Percentiles rank a stretch among this genome's conserved stretches.
Conservation (phyloP, 2,113 vertebrate genomes). For the Nesogale talazaci region DNA sequence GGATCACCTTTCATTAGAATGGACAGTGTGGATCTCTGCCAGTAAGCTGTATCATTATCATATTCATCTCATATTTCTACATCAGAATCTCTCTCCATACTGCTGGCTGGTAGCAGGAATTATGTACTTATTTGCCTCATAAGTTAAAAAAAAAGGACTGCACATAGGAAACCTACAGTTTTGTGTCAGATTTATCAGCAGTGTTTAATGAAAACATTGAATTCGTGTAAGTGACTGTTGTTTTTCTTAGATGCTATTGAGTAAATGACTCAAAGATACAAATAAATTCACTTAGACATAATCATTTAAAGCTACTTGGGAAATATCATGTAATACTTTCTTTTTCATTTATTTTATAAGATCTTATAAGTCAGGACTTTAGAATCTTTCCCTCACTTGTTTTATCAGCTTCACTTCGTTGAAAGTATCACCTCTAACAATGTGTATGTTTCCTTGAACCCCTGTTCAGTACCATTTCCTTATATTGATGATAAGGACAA, state of each 20-base stretch:
- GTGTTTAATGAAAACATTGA: not conserved
- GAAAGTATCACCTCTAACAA: not conserved
- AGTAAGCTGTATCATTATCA: too few relatives aligned
- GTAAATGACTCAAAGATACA: not conserved
- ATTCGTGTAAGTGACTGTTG: not conserved
- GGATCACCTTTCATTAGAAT: too few relatives aligned
- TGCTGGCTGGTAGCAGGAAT: not conserved
- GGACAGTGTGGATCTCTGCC: too few relatives aligned
- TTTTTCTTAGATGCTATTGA: too few relatives aligned
- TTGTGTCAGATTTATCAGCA: not conserved
- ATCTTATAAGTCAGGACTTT: not conserved
- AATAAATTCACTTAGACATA: not conserved
- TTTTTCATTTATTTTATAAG: not conserved
- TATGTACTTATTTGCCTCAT: not conserved
- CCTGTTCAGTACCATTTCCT: not conserved
- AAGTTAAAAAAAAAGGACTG: not conserved
- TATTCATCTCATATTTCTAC: not conserved
- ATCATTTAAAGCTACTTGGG: not conserved
- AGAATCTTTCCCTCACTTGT: not conserved
- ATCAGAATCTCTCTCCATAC: conserved; percentile 5
- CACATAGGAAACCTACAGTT: not conserved
- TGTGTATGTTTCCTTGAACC: not conserved
- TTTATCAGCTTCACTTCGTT: not conserved
- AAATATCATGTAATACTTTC: not conserved
- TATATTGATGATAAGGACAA: not conserved